Evolutionary conservation across 2,888 invertebrate species (phyloP).

Genomic region (Nymphalis polychloros): DNA sequence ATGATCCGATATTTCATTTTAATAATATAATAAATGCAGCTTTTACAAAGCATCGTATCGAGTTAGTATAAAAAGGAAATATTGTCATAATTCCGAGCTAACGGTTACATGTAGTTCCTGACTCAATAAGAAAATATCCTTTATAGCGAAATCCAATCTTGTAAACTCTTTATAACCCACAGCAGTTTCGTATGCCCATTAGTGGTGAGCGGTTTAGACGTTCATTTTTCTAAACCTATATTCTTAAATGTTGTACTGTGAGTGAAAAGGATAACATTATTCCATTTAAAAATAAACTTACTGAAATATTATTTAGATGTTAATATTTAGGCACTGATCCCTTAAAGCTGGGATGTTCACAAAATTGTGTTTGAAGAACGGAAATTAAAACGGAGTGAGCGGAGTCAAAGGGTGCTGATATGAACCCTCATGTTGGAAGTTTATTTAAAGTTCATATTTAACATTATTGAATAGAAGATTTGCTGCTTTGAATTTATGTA

Average conservation of each 20-base stretch:
- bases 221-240: constrained; percentile 15
- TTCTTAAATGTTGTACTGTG: background rate
- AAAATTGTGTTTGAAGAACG: constrained; percentile 62
- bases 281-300: constrained; percentile 31
- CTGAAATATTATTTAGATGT: constrained; percentile 40
- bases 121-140: constrained; percentile 16
- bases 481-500: background rate
- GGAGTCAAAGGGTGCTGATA: constrained; percentile 13
- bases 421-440: background rate
- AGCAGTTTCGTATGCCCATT: constrained; percentile 15
- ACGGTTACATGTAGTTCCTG: background rate
- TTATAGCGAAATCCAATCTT: background rate
- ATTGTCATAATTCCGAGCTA: background rate
- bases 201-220: constrained; percentile 4
- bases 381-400: constrained; percentile 63
- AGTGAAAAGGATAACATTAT: background rate
- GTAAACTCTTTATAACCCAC: background rate
- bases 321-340: constrained; percentile 52
- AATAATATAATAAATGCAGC: no score
- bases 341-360: constrained; percentile 46
- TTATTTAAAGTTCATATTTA: background rate
- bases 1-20: no score
- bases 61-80: background rate
- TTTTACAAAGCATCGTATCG: no score
- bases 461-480: no score